Conservation (phyloP, 2,888 invertebrate species). For the Ochropacha duplaris region DNA sequence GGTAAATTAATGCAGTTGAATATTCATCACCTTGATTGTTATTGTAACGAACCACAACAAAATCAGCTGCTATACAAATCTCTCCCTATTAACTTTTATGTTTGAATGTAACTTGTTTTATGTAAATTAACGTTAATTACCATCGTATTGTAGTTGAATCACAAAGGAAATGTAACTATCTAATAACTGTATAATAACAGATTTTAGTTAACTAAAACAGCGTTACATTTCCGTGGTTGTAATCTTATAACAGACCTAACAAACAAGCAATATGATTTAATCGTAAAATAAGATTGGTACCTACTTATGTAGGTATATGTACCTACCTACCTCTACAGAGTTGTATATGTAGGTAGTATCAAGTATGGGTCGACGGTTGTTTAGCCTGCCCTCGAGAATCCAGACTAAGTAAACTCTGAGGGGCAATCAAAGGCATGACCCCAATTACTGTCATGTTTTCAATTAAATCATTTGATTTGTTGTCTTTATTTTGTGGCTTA, state of each 20-base stretch:
- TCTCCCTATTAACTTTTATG: slow-evolving; percentile 2
- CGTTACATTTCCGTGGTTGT: neutral
- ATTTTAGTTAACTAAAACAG: neutral
- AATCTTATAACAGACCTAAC: neutral
- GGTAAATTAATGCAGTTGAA: neutral
- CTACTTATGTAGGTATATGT: neutral
- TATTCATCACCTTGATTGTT: neutral
- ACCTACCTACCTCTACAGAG: too few species aligned
- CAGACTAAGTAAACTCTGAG: neutral
- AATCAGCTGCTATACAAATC: neutral
- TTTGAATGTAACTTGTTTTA: neutral
- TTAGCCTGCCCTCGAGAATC: neutral
- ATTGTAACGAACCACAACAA: slow-evolving; percentile 2
- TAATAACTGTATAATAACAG: neutral
- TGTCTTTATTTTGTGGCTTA: neutral
- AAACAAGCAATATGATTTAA: too few species aligned
- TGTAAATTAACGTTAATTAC: slow-evolving; percentile 4
- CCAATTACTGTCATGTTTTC: neutral
- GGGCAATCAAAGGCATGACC: neutral
- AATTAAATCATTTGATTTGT: neutral
- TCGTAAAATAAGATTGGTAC: too few species aligned
- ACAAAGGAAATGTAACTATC: slow-evolving; percentile 4
- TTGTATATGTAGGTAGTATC: neutral
- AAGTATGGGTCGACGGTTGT: neutral
- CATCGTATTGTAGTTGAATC: slow-evolving; percentile 4